phyloP scores from a whole-genome alignment of 2,888 invertebrate genomes.

The Xestobium rufovillosum region DNA sequence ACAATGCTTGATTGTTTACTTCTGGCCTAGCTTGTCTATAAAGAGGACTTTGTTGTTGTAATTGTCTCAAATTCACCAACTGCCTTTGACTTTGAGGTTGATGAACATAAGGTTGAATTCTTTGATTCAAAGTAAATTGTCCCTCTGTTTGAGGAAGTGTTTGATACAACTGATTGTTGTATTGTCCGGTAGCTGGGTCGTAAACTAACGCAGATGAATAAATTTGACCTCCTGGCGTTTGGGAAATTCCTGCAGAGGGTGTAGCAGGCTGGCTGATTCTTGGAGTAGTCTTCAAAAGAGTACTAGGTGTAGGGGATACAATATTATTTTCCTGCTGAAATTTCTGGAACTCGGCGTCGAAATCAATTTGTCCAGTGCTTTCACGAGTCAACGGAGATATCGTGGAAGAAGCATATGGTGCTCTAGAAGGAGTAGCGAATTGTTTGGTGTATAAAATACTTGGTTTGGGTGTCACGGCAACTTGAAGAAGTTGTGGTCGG shows the following conservation, averaged over 20 bases:
- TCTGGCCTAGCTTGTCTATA: conserved; percentile 33
- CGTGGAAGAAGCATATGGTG: conserved; percentile 37
- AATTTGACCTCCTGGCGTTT: conserved; percentile 47
- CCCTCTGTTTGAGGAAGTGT: conserved; percentile 65
- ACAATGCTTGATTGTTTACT: conserved; percentile 29
- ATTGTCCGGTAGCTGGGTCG: conserved; percentile 69
- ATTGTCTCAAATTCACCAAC: conserved; percentile 53
- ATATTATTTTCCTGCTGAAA: conserved; percentile 61
- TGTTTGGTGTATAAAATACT: conserved; percentile 38
- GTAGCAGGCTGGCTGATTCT: conserved; percentile 38
- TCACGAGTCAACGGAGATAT: conserved; percentile 26
- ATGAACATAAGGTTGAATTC: conserved; percentile 67
- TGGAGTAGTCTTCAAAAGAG: conserved; percentile 30
- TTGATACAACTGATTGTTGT: conserved; percentile 72
- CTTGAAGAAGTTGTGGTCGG: conserved; percentile 53
- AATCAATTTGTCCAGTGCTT: conserved; percentile 45
- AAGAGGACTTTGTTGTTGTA: conserved; percentile 48
- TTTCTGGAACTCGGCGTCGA: conserved; percentile 68
- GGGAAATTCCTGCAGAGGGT: conserved; percentile 33
- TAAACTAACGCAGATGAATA: conserved; percentile 72
- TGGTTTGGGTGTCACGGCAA: conserved; percentile 52
- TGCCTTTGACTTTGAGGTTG: conserved; percentile 41
- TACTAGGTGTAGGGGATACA: conserved; percentile 48
- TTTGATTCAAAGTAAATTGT: conserved; percentile 63
- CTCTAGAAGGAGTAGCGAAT: conserved; percentile 28